A percentile compares a stretch with the other conserved stretches of the same genome.
Evolutionary conservation across 2,797 vertebrate genomes (phyloP).

Genomic region (Gadopsis bispinosus): DNA sequence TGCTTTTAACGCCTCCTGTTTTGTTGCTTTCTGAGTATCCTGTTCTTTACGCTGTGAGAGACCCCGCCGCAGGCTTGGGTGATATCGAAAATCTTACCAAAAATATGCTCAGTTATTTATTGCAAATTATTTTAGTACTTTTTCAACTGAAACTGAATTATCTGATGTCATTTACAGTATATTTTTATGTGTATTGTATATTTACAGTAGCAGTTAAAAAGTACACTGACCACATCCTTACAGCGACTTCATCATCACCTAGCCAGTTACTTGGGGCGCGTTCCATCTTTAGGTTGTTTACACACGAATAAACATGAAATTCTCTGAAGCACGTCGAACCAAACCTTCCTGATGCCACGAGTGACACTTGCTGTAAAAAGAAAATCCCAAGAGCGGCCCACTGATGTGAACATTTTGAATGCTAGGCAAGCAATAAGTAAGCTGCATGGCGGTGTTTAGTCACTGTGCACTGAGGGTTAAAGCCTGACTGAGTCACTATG

Average conservation of each 20-base stretch:
- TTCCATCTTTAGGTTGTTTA: slow-evolving; percentile 43
- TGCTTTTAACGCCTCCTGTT: no score
- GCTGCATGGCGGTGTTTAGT: slow-evolving; percentile 44
- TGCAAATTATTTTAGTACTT: not conserved
- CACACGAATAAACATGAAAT: slow-evolving; percentile 52
- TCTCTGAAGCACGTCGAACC: slow-evolving; percentile 41
- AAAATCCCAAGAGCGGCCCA: slow-evolving; percentile 19
- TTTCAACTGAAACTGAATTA: not conserved
- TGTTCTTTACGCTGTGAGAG: not conserved
- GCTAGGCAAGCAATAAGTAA: slow-evolving; percentile 43
- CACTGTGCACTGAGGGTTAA: slow-evolving; percentile 57
- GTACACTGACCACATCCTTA: slow-evolving; percentile 3
- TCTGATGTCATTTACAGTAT: not conserved
- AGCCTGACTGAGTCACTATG: slow-evolving; percentile 68
- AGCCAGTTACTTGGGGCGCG: slow-evolving; percentile 24
- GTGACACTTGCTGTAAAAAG: slow-evolving; percentile 22
- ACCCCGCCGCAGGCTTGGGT: not conserved
- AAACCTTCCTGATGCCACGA: slow-evolving; percentile 38
- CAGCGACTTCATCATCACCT: slow-evolving; percentile 27
- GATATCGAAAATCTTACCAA: not conserved
- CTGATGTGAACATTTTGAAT: slow-evolving; percentile 44
- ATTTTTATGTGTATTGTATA: not conserved
- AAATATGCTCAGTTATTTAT: not conserved
- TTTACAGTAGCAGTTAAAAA: slow-evolving; percentile 14
- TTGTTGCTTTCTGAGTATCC: no score